A percentile compares a stretch with the other conserved stretches of the same genome.
Evolutionary conservation across 2,113 vertebrate genomes (phyloP).

Genomic region (Thunnus thynnus): DNA sequence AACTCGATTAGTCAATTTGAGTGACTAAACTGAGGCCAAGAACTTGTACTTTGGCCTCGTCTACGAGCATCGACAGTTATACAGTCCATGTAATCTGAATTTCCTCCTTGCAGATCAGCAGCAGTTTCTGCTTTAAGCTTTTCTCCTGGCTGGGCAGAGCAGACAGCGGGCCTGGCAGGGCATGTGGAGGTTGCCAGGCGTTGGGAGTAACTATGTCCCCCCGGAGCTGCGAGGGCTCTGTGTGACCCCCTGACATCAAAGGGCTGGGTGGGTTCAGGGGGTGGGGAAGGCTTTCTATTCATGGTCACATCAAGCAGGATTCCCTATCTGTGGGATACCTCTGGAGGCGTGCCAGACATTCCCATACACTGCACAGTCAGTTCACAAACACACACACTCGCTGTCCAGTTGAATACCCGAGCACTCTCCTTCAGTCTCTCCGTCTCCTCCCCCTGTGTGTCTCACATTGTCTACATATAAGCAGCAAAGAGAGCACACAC

Average conservation of each 20-base stretch:
- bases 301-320: slow-evolving; percentile 76
- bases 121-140: slow-evolving; percentile 8
- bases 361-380: slow-evolving; percentile 52
- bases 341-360: slow-evolving; percentile 78
- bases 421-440: slow-evolving; percentile 9
- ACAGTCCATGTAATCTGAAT: slow-evolving; percentile 8
- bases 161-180: slow-evolving; percentile 38
- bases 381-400: slow-evolving; percentile 33
- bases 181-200: slow-evolving; percentile 72
- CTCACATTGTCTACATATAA: slow-evolving; percentile 46
- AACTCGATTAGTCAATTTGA: neutral
- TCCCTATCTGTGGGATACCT: slow-evolving; percentile 72
- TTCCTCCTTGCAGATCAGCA: slow-evolving; percentile 4
- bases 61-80: neutral
- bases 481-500: slow-evolving; percentile 24
- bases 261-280: slow-evolving; percentile 67
- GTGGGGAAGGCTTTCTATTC: slow-evolving; percentile 72
- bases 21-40: neutral
- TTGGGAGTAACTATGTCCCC: slow-evolving; percentile 65
- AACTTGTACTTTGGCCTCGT: neutral
- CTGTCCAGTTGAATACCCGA: slow-evolving; percentile 40
- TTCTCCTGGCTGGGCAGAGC: slow-evolving; percentile 17
- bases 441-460: slow-evolving; percentile 26
- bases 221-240: slow-evolving; percentile 41
- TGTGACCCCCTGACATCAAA: slow-evolving; percentile 77